Conservation (phyloP, 2,888 invertebrate genomes). For the Eremobia ochroleuca region DNA sequence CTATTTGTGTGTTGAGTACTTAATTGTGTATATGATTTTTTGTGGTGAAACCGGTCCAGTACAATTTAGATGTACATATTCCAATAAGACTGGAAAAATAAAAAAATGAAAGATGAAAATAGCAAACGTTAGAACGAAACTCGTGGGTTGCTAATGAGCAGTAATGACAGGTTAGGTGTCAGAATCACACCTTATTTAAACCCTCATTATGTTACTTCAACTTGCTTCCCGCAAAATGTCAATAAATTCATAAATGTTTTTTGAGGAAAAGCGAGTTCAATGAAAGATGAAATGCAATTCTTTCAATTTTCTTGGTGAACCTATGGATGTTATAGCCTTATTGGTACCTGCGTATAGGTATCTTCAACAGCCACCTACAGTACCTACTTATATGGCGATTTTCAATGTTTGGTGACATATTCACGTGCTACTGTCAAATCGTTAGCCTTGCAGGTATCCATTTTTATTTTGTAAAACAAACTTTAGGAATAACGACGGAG, state of each 20-base stretch:
- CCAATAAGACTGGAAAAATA: neutral
- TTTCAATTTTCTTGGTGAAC: neutral
- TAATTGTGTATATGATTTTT: no score
- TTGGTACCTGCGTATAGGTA: neutral
- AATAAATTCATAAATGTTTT: neutral
- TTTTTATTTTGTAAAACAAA: slow-evolving; percentile 29
- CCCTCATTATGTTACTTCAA: slow-evolving; percentile 27
- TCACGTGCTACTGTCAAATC: slow-evolving; percentile 76
- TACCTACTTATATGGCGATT: slow-evolving; percentile 47
- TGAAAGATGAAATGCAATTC: neutral
- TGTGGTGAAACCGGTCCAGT: neutral
- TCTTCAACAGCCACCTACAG: neutral
- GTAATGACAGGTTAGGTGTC: slow-evolving; percentile 49
- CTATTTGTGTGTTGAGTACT: no score
- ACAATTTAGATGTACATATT: neutral
- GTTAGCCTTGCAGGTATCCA: slow-evolving; percentile 22
- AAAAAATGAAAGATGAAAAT: slow-evolving; percentile 2
- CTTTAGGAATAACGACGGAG: neutral
- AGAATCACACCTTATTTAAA: slow-evolving; percentile 39
- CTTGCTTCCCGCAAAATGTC: no score
- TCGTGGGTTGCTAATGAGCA: slow-evolving; percentile 36
- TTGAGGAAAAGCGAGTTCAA: neutral
- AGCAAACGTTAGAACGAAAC: neutral
- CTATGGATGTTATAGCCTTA: neutral
- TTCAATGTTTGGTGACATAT: slow-evolving; percentile 75